phyloP scores from a whole-genome alignment of 1,140 invertebrate genomes.

The Drusus annulatus region DNA sequence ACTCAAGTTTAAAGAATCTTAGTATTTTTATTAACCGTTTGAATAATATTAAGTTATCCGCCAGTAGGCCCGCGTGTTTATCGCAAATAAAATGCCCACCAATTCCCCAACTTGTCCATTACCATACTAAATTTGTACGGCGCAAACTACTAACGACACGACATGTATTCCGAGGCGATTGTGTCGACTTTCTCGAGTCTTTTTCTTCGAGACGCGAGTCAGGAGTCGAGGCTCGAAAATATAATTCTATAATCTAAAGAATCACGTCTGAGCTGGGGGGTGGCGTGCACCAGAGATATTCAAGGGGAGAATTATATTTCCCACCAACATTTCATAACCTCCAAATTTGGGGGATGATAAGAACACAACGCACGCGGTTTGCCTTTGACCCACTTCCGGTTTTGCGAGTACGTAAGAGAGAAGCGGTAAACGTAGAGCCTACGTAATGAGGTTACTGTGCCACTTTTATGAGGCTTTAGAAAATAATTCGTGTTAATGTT shows the following conservation, averaged over 20 bases:
- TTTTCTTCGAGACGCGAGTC: neutral
- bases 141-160: no score
- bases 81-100: no score
- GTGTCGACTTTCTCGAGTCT: neutral
- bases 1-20: no score
- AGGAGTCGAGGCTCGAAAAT: neutral
- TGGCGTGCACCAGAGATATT: constrained; percentile 12
- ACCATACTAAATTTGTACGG: no score
- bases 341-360: constrained; percentile 23
- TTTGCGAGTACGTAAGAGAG: neutral
- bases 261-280: neutral
- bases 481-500: neutral
- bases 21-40: no score
- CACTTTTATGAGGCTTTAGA: neutral
- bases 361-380: constrained; percentile 18
- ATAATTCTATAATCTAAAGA: neutral
- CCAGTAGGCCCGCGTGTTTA: no score
- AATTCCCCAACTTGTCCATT: no score
- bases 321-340: neutral
- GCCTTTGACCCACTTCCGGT: constrained; percentile 8
- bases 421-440: neutral
- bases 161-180: neutral
- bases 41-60: no score
- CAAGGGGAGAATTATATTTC: neutral
- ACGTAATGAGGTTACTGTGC: constrained; percentile 1